Evolutionary conservation across 2,888 invertebrate species (phyloP).

Genomic region (Drosophila mimetica): DNA sequence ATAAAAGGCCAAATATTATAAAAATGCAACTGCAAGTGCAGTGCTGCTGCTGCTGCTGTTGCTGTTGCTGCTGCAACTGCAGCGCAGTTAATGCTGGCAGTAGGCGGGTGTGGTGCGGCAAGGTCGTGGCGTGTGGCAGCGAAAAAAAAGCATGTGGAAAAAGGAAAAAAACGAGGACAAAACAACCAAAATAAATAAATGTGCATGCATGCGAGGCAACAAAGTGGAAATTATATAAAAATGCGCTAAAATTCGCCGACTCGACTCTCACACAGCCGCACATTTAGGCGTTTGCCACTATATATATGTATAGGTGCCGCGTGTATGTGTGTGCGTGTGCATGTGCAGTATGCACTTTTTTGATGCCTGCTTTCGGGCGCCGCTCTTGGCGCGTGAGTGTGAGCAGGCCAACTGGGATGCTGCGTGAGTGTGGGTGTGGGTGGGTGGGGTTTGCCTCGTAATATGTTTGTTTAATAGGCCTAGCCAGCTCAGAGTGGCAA

Average conservation of each 20-base stretch:
- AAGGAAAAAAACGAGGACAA: constrained; percentile 52
- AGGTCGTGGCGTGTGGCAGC: constrained; percentile 64
- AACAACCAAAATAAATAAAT: constrained; percentile 73
- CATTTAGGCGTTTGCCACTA: constrained; percentile 37
- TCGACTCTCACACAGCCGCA: constrained; percentile 30
- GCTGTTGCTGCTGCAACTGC: background rate
- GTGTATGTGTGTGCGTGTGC: background rate
- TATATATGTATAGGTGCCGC: background rate
- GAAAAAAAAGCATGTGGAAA: background rate
- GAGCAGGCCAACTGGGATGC: constrained; percentile 47
- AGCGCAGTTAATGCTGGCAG: constrained; percentile 53
- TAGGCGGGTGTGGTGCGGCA: constrained; percentile 67
- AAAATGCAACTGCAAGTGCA: constrained; percentile 43
- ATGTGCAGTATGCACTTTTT: constrained; percentile 23
- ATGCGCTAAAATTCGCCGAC: constrained; percentile 71
- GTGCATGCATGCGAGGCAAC: constrained; percentile 56
- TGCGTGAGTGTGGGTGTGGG: constrained; percentile 6
- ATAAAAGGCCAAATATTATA: constrained; percentile 39
- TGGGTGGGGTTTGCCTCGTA: constrained; percentile 49
- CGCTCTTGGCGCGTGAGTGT: constrained; percentile 37
- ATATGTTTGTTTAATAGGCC: constrained; percentile 77
- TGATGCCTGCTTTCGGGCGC: constrained; percentile 42
- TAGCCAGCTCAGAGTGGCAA: background rate
- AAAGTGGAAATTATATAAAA: constrained; percentile 79
- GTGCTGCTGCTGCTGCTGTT: background rate